These are phyloP conservation scores for Brassicogethes aeneus DNA, from an alignment of 2,888 invertebrate genomes.

Conservation along the genomic window DNA sequence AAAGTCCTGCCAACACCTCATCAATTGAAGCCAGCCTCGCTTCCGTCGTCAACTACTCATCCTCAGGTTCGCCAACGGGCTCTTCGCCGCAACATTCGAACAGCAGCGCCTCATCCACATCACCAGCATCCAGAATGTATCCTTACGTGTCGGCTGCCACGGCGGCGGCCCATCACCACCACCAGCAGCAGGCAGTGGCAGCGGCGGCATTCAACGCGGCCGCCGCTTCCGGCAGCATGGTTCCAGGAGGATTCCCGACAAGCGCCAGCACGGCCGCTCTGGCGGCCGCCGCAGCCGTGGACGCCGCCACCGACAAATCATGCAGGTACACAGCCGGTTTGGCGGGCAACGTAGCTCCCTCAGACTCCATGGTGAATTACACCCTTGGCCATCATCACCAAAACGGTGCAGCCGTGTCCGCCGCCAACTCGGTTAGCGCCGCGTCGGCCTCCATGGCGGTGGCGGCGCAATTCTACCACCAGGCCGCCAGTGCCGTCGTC, in stretches of 20 bases:
- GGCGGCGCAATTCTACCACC: slow-evolving; percentile 83
- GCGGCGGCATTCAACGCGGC: slow-evolving; percentile 58
- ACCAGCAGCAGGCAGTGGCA: slow-evolving; percentile 59
- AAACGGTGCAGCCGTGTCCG: slow-evolving; percentile 54
- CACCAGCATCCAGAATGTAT: slow-evolving; percentile 75
- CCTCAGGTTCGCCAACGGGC: slow-evolving; percentile 56
- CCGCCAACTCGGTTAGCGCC: slow-evolving; percentile 60
- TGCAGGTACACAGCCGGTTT: slow-evolving; percentile 67
- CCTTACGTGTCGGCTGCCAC: slow-evolving; percentile 74
- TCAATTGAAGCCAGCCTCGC: slow-evolving; percentile 66
- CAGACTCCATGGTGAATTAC: slow-evolving; percentile 74
- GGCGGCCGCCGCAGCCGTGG: slow-evolving; percentile 57
- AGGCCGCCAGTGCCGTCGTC: slow-evolving; percentile 68
- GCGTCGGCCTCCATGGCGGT: slow-evolving; percentile 58
- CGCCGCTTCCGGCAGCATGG: slow-evolving; percentile 57
- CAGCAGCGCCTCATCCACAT: slow-evolving; percentile 49
- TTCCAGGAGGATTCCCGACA: slow-evolving; percentile 49
- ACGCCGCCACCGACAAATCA: slow-evolving; percentile 66
- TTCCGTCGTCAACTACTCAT: slow-evolving; percentile 50
- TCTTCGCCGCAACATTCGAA: slow-evolving; percentile 58
- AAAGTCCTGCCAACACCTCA: slow-evolving; percentile 47
- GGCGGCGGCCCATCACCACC: slow-evolving; percentile 54
- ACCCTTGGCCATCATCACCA: slow-evolving; percentile 69
- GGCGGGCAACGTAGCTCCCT: slow-evolving; percentile 52
- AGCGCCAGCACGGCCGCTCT: slow-evolving; percentile 47